Conservation (phyloP, 1,140 invertebrate genomes). For the Cataglyphis hispanica region DNA sequence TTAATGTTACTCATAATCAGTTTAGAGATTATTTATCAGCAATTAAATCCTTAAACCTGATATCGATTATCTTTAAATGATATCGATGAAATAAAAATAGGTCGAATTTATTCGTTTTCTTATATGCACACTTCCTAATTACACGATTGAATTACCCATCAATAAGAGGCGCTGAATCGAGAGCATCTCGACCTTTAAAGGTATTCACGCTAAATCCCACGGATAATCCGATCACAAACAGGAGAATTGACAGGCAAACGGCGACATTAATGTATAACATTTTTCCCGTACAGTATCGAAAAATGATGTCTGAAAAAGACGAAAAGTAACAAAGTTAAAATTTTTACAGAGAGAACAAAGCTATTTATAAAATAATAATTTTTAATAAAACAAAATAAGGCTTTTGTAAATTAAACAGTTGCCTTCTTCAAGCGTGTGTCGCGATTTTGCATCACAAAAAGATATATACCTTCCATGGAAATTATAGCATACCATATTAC, state of each 20-base stretch:
- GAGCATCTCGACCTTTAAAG: conserved; percentile 77
- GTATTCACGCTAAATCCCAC: conserved; percentile 57
- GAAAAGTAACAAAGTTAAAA: conserved; percentile 2
- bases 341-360: not conserved
- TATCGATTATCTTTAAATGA: not conserved
- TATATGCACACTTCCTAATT: conserved; percentile 13
- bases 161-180: conserved; percentile 78
- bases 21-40: not conserved
- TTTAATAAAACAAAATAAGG: no score
- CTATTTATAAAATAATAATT: no score
- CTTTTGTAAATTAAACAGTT: no score
- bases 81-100: conserved; percentile 17
- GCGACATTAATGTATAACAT: conserved; percentile 71
- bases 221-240: conserved; percentile 73
- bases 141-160: conserved; percentile 77
- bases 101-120: conserved; percentile 11
- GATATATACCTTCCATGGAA: no score
- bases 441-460: no score
- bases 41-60: no score
- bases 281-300: conserved; percentile 59
- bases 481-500: not conserved
- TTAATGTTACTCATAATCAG: not conserved
- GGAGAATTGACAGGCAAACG: conserved; percentile 38
- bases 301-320: conserved; percentile 49
- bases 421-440: no score